These are phyloP conservation scores for Naso thynnoides DNA, from an alignment of 2,797 vertebrate genomes.

Conservation along the genomic window DNA sequence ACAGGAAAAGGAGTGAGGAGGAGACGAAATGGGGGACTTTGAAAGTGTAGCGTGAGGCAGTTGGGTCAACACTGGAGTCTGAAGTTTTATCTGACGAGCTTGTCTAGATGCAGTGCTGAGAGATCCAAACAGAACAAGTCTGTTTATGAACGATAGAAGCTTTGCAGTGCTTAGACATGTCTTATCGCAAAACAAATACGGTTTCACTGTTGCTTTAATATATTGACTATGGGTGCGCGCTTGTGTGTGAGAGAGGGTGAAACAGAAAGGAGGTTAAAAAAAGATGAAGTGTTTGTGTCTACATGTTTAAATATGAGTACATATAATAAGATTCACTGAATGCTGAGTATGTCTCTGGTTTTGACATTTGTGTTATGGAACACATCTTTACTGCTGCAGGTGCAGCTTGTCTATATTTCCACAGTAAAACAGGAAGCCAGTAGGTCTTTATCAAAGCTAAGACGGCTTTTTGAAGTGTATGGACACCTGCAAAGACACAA, in stretches of 20 bases:
- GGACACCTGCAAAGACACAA: constrained; percentile 41
- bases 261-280: constrained; percentile 24
- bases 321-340: neutral
- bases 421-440: constrained; percentile 24
- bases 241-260: constrained; percentile 15
- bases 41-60: constrained; percentile 20
- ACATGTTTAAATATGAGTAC: neutral
- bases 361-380: neutral
- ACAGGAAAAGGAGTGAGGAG: constrained; percentile 5
- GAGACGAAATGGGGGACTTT: neutral
- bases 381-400: constrained; percentile 6
- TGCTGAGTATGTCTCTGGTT: neutral
- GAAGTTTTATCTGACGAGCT: constrained; percentile 42
- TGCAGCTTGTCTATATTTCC: constrained; percentile 26
- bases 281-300: neutral
- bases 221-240: neutral
- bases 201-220: constrained; percentile 13
- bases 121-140: constrained; percentile 38
- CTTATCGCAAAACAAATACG: constrained; percentile 52
- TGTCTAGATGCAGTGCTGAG: constrained; percentile 41
- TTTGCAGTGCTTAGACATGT: constrained; percentile 36
- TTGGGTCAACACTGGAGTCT: constrained; percentile 40
- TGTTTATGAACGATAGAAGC: constrained; percentile 52
- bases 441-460: constrained; percentile 1
- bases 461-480: neutral